Percentiles rank a stretch among this genome's conserved stretches.
Conservation (phyloP, 2,113 vertebrate genomes). For the Cacatua alba region DNA sequence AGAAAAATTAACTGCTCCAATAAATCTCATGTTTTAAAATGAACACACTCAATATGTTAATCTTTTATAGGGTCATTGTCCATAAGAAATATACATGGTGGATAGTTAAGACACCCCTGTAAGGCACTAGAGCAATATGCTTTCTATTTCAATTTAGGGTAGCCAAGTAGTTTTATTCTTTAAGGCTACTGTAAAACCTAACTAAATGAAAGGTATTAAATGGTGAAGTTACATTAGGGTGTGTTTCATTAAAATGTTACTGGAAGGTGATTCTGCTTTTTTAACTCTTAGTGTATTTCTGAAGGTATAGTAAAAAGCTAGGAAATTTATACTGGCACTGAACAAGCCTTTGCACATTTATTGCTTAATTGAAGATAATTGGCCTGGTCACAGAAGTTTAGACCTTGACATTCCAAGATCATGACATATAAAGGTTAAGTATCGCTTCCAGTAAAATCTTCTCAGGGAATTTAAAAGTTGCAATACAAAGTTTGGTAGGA, state of each 20-base stretch:
- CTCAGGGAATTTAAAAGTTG: constrained; percentile 49
- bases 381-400: constrained; percentile 22
- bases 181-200: constrained; percentile 17
- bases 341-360: constrained; percentile 49
- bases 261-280: constrained; percentile 49
- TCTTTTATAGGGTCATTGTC: constrained; percentile 32
- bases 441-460: constrained; percentile 73
- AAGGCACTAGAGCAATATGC: not conserved
- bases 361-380: constrained; percentile 63
- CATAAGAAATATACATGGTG: not conserved
- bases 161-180: constrained; percentile 18
- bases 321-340: constrained; percentile 37
- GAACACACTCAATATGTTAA: not conserved
- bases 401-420: constrained; percentile 54
- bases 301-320: not conserved
- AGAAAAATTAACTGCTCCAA: not conserved
- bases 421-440: constrained; percentile 63
- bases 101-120: not conserved
- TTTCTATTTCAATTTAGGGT: not conserved
- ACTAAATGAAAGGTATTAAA: constrained; percentile 43
- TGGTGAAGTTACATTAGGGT: constrained; percentile 28
- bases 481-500: constrained; percentile 2
- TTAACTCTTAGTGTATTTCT: constrained; percentile 55
- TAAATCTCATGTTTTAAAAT: constrained; percentile 26
- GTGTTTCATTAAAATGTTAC: constrained; percentile 44